Evolutionary conservation across 2,888 invertebrate genomes (phyloP), one percentile per base, ranked within the genome.

Genomic region (Zaprionus obscuricornis): DNA sequence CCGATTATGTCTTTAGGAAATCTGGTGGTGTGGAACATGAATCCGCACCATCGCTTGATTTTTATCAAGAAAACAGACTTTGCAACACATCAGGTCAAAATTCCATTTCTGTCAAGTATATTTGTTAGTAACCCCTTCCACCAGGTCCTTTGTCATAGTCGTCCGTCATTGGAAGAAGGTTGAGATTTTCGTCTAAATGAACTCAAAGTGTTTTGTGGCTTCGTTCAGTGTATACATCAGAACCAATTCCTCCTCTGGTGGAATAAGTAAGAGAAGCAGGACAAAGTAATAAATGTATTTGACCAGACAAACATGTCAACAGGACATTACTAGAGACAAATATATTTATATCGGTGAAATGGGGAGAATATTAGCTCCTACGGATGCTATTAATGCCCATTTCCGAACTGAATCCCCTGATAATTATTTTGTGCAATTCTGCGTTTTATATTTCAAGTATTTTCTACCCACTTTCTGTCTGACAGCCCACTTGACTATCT

Each of bases 161-260:
- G 29, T 26, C 58, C 51, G 78, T 69, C 63, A 55, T 58, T 42
- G 31, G 33, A 3, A 14, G 16, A 33, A 36, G n/a, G 20, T n/a
- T 62, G 59, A 66, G 58, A 62, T 54, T 45, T 58, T 62, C 67
- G 64, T 66, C 74, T 84, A 88, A 87, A 87, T 86, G 88, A 87
- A 84, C 86, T 66, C 87, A 85, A 87, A 84, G 86, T 76, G 84
- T 87, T 86, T 84, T 66, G 55, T 75, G 84, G 78, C 79, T 82
- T 77, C 75, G 71, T 79, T n/a, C n/a, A n/a, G n/a, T n/a, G n/a
- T n/a, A n/a, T n/a, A 22, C 4, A 5, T 22, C 7, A 22, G 22
- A 22, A 22, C 22, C 22, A 22, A 7, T 22, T 22, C 4, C 22
- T 22, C 4, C 22, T 5, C 22, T 22, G 22, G n/a, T n/a, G n/a